phyloP scores from a whole-genome alignment of 2,797 vertebrate species.

The Pristis pectinata region DNA sequence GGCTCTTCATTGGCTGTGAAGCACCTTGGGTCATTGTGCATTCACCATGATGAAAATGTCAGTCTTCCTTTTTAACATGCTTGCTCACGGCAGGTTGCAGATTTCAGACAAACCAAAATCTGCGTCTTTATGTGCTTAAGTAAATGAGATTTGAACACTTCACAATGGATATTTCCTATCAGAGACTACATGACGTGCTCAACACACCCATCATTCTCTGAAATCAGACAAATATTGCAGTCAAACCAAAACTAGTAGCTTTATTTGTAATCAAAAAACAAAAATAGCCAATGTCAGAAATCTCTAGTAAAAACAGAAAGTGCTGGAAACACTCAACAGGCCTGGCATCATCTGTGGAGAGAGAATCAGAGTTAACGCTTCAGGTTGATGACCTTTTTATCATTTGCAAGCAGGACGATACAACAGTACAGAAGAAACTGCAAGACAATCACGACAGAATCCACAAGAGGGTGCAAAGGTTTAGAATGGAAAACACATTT shows the following conservation, averaged over 20 bases:
- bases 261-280: background rate
- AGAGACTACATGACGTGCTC: background rate
- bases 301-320: too few relatives aligned
- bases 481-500: background rate
- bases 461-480: background rate
- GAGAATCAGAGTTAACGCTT: too few relatives aligned
- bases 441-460: background rate
- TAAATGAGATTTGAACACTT: background rate
- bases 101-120: background rate
- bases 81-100: background rate
- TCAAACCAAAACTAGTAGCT: background rate
- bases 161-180: background rate
- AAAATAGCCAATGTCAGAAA: too few relatives aligned
- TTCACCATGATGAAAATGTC: too few relatives aligned
- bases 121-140: background rate
- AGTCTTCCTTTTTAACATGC: background rate
- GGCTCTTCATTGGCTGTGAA: too few relatives aligned
- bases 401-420: background rate
- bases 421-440: background rate
- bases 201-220: background rate
- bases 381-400: too few relatives aligned
- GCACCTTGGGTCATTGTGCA: too few relatives aligned
- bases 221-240: background rate
- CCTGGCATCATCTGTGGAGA: background rate
- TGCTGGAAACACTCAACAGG: too few relatives aligned